Percentiles rank a stretch among this genome's conserved stretches.
Conservation (phyloP, 37 sponge, comb jelly and placozoan genomes). For the Beroe ovata region DNA sequence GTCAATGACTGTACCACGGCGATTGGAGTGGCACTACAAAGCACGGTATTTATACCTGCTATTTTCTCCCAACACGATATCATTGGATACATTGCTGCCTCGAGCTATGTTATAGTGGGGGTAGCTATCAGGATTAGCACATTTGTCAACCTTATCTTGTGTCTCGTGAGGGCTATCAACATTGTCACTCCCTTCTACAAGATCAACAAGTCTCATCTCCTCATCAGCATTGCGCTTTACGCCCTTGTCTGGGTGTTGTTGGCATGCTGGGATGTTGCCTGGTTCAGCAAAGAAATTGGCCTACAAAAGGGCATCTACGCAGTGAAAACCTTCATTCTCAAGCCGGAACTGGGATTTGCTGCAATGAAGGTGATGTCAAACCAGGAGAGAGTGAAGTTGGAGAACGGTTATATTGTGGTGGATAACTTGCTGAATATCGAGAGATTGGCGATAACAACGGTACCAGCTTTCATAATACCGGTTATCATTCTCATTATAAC, state of each 20-base stretch:
- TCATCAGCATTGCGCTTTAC: not conserved
- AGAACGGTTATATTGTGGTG: not conserved
- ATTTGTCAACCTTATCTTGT: slow-evolving; percentile 27
- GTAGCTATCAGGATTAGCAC: not conserved
- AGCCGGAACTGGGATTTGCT: slow-evolving; percentile 18
- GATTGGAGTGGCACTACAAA: not conserved
- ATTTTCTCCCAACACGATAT: not conserved
- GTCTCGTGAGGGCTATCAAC: not conserved
- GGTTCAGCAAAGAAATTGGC: slow-evolving; percentile 6
- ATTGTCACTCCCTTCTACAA: slow-evolving; percentile 1
- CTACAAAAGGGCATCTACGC: not conserved
- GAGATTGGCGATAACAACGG: not conserved
- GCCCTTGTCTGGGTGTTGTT: not conserved
- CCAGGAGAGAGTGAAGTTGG: not conserved
- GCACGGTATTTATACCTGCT: not conserved
- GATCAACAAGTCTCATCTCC: not conserved
- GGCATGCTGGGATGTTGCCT: not conserved
- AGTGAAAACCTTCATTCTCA: not conserved
- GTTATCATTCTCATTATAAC: not conserved
- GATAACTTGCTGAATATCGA: not conserved
- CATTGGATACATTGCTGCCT: not conserved
- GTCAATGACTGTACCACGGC: not conserved
- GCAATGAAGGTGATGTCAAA: not conserved
- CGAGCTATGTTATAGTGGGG: slow-evolving; percentile 5
- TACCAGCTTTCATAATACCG: not conserved